phyloP scores from a whole-genome alignment of 2,888 invertebrate species.

The Zaprionus bogoriensis region DNA sequence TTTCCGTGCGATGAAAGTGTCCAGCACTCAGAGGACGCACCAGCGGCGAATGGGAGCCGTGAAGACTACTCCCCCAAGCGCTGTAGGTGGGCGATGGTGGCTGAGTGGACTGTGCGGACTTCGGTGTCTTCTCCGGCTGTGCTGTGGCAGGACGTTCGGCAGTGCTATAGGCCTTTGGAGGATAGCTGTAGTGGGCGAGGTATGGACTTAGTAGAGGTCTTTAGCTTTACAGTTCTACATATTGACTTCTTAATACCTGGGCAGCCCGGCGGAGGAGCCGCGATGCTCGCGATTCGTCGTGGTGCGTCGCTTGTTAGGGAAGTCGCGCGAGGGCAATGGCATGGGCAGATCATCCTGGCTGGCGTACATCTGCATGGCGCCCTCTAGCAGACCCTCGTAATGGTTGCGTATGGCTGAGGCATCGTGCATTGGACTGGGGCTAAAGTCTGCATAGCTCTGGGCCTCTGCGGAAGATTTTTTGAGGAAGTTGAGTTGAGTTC shows the following conservation, averaged over 20 bases:
- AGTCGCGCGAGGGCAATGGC: conserved; percentile 79
- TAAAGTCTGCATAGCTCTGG: conserved; percentile 63
- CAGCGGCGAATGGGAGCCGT: conserved; percentile 84
- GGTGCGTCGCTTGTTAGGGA: conserved; percentile 73
- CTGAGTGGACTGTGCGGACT: conserved; percentile 80
- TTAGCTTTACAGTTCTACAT: not conserved
- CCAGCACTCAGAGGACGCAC: conserved; percentile 87
- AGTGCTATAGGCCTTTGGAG: conserved; percentile 61
- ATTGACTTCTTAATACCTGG: conserved; percentile 60
- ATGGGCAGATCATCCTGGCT: conserved; percentile 81
- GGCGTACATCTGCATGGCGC: conserved; percentile 82
- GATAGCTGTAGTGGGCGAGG: conserved; percentile 46
- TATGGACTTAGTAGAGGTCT: no score
- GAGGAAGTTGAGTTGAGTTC: conserved; percentile 56
- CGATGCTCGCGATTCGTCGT: conserved; percentile 80
- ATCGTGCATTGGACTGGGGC: conserved; percentile 80
- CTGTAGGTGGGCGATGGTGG: conserved; percentile 83
- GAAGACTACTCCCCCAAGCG: conserved; percentile 84
- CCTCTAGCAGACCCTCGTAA: conserved; percentile 82
- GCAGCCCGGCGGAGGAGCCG: conserved; percentile 81
- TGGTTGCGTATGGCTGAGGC: conserved; percentile 81
- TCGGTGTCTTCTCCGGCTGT: conserved; percentile 77
- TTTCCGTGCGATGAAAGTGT: conserved; percentile 85
- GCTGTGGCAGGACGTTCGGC: conserved; percentile 81
- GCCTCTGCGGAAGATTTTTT: conserved; percentile 73